These are phyloP conservation scores for Spisula solida DNA, from an alignment of 2,888 invertebrate genomes.

Conservation along the genomic window DNA sequence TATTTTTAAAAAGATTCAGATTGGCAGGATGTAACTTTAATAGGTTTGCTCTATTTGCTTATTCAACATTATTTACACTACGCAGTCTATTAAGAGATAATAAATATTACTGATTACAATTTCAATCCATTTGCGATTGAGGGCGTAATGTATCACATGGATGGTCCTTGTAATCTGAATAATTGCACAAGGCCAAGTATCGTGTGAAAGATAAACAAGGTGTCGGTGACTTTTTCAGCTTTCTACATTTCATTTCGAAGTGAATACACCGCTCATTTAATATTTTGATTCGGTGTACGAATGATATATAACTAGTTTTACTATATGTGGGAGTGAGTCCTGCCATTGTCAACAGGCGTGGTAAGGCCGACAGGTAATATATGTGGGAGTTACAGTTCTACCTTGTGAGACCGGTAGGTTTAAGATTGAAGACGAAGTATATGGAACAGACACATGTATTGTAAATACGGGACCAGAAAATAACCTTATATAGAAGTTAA, in stretches of 20 bases:
- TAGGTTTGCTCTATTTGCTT: too few relatives aligned
- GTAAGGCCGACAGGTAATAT: not conserved
- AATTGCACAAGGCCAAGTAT: not conserved
- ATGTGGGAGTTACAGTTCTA: too few relatives aligned
- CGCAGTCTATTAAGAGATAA: not conserved
- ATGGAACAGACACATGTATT: not conserved
- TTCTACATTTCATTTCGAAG: not conserved
- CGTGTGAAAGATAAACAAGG: constrained; percentile 11
- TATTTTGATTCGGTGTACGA: not conserved
- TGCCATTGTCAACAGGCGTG: not conserved
- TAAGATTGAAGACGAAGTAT: not conserved
- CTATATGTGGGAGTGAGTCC: not conserved
- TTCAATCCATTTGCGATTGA: not conserved
- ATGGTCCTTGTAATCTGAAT: not conserved
- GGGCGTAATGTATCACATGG: not conserved
- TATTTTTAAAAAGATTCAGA: too few relatives aligned
- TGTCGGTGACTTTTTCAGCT: not conserved
- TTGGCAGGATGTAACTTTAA: too few relatives aligned
- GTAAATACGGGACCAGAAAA: not conserved
- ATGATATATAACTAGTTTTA: too few relatives aligned
- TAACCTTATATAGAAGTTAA: not conserved
- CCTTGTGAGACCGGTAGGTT: too few relatives aligned
- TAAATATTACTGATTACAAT: not conserved
- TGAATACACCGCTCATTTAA: not conserved
- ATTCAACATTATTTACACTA: too few relatives aligned